Percentiles rank a stretch among this genome's conserved stretches.
Conservation (phyloP, 2,797 vertebrate species). For the Microctenopoma lineatum region DNA sequence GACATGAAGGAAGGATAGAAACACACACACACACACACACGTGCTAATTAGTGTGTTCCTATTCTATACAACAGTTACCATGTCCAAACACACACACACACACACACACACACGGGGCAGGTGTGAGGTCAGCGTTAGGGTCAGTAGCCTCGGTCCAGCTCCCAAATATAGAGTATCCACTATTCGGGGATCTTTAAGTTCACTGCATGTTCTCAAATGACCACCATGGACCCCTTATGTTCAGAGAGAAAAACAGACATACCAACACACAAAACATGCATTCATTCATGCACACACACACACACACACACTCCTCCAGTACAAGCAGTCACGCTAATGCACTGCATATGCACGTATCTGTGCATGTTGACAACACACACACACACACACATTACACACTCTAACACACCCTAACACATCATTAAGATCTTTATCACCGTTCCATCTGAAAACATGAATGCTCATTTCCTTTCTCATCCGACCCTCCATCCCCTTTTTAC, state of each 20-base stretch:
- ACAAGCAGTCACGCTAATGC: constrained; percentile 20
- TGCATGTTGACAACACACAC: neutral
- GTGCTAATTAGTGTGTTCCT: constrained; percentile 6
- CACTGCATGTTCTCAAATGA: constrained; percentile 69
- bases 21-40: neutral
- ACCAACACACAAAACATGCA: constrained; percentile 66
- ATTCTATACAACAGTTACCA: constrained; percentile 11
- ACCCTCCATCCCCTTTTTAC: constrained; percentile 10
- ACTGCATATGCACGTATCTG: constrained; percentile 3
- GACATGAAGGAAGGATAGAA: constrained; percentile 1
- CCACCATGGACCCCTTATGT: constrained; percentile 68
- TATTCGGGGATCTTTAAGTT: constrained; percentile 68
- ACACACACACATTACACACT: constrained; percentile 1
- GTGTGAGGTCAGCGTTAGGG: constrained; percentile 78
- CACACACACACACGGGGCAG: constrained; percentile 66
- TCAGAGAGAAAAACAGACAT: constrained; percentile 48
- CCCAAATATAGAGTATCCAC: constrained; percentile 81
- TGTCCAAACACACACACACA: constrained; percentile 18
- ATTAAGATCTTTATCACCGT: constrained; percentile 58
- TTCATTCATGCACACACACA: constrained; percentile 48
- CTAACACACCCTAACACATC: constrained; percentile 31
- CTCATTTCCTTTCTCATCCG: constrained; percentile 42
- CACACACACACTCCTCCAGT: constrained; percentile 1
- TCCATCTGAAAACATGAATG: constrained; percentile 54
- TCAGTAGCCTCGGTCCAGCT: constrained; percentile 78